These are phyloP conservation scores for Rapana venosa DNA, from an alignment of 2,888 invertebrate genomes.

Conservation along the genomic window DNA sequence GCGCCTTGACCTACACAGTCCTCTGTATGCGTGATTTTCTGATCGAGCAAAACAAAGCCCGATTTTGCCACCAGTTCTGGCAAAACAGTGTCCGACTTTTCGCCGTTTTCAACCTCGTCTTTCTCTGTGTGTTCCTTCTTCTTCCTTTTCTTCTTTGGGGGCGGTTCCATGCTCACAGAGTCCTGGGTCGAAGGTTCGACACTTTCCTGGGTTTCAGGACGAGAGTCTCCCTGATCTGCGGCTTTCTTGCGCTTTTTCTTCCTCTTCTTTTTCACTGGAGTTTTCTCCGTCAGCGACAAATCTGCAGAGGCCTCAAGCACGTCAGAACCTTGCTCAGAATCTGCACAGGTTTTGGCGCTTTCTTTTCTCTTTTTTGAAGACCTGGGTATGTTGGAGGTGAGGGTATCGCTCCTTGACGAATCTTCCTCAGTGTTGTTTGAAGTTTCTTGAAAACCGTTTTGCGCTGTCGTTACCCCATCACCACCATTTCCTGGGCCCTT, in stretches of 20 bases:
- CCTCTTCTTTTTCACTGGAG: neutral
- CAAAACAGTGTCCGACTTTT: neutral
- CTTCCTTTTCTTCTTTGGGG: neutral
- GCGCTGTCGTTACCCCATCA: neutral
- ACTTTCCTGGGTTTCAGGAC: neutral
- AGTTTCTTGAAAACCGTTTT: neutral
- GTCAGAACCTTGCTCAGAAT: neutral
- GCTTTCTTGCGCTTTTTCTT: neutral
- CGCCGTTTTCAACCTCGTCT: neutral
- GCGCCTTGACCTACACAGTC: no score
- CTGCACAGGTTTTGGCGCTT: neutral
- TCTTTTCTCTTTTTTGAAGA: neutral
- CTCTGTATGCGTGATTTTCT: no score
- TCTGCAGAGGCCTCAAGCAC: neutral
- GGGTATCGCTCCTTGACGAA: neutral
- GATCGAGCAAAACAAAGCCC: no score
- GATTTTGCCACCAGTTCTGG: neutral
- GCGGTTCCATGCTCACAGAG: neutral
- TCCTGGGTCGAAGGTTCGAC: neutral
- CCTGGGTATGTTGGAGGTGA: neutral
- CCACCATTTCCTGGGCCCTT: neutral
- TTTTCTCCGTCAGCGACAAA: neutral
- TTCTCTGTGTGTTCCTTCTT: neutral
- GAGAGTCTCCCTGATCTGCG: neutral
- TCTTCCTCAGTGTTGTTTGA: neutral